Percentiles rank a stretch among this genome's conserved stretches.
phyloP scores from a whole-genome alignment of 2,113 vertebrate species.

The Suricata suricatta region DNA sequence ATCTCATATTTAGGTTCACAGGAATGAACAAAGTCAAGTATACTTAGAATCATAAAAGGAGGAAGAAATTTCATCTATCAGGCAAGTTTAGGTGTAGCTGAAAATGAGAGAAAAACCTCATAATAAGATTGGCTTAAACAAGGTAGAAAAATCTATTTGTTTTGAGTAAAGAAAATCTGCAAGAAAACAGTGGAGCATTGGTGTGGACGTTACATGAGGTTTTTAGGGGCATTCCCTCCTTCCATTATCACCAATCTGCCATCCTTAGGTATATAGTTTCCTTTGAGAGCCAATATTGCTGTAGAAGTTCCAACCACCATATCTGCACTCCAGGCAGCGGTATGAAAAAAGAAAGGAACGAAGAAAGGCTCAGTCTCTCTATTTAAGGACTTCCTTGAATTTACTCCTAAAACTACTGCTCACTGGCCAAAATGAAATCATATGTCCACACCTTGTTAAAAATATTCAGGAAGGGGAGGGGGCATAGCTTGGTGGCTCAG shows the following conservation, averaged over 20 bases:
- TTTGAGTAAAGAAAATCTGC: neutral
- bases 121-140: neutral
- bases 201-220: neutral
- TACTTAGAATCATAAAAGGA: neutral
- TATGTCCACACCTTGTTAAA: neutral
- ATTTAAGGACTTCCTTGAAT: neutral
- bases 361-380: neutral
- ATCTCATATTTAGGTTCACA: constrained; percentile 8
- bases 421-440: constrained; percentile 8
- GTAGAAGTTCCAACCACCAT: neutral
- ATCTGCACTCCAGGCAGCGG: neutral
- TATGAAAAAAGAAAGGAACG: neutral
- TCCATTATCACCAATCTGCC: neutral
- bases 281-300: neutral
- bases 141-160: neutral
- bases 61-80: neutral
- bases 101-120: neutral
- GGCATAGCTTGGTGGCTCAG: too few species aligned
- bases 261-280: neutral
- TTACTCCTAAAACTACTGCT: neutral
- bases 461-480: neutral
- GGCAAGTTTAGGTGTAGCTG: neutral
- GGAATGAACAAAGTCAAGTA: neutral
- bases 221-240: neutral
- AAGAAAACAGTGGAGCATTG: neutral